phyloP scores from a whole-genome alignment of 2,797 vertebrate genomes.

The Arctocebus calabarensis region DNA sequence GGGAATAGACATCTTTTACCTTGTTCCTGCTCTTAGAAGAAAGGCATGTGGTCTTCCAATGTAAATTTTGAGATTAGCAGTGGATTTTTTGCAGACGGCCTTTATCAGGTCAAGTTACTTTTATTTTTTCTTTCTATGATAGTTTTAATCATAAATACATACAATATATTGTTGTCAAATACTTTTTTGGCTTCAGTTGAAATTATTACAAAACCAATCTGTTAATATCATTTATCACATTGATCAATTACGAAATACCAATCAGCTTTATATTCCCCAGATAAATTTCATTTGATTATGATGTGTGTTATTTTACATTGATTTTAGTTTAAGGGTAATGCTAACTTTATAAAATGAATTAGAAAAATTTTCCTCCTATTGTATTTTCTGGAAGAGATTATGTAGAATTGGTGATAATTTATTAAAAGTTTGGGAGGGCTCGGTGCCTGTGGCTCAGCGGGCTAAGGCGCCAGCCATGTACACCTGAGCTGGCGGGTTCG shows the following conservation, averaged over 20 bases:
- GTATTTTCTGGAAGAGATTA: not conserved
- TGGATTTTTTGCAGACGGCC: not conserved
- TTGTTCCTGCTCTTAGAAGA: not conserved
- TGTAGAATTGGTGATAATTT: not conserved
- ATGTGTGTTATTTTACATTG: not conserved
- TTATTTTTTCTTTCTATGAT: not conserved
- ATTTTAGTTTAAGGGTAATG: not conserved
- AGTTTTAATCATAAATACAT: not conserved
- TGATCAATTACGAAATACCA: not conserved
- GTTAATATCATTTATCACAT: not conserved
- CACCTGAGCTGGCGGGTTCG: too few relatives aligned
- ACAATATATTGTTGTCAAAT: not conserved
- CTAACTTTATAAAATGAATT: not conserved
- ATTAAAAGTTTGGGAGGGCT: too few relatives aligned
- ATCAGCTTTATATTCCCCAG: not conserved
- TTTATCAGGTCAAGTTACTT: not conserved
- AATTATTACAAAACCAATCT: not conserved
- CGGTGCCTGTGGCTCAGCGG: too few relatives aligned
- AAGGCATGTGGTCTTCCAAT: not conserved
- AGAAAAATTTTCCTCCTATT: not conserved
- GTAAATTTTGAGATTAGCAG: not conserved
- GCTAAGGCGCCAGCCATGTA: too few relatives aligned
- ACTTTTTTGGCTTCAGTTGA: not conserved
- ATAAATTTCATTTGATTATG: not conserved
- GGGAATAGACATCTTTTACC: not conserved